These are phyloP conservation scores for Phoxinus phoxinus DNA, from an alignment of 2,113 vertebrate genomes.

Conservation along the genomic window DNA sequence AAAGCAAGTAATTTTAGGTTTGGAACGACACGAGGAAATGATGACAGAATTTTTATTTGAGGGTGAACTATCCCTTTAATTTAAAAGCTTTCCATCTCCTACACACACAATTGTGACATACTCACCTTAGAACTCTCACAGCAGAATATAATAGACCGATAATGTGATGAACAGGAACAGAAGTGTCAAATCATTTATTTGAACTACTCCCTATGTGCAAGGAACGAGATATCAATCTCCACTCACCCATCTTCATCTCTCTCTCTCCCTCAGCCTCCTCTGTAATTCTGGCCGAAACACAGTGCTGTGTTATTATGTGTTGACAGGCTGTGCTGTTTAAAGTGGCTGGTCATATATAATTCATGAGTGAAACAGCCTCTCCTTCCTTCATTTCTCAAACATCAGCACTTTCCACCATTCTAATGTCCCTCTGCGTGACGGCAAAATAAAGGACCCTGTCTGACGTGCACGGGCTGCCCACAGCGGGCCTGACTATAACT, in stretches of 20 bases:
- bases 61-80: neutral
- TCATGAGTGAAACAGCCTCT: slow-evolving; percentile 70
- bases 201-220: slow-evolving; percentile 27
- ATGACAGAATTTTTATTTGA: neutral
- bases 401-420: slow-evolving; percentile 75
- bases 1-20: neutral
- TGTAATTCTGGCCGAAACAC: slow-evolving; percentile 59
- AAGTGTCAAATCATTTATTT: slow-evolving; percentile 45
- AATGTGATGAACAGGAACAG: slow-evolving; percentile 27
- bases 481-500: slow-evolving; percentile 46
- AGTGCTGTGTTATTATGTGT: slow-evolving; percentile 69
- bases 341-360: slow-evolving; percentile 76
- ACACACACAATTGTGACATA: neutral
- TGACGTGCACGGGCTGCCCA: slow-evolving; percentile 51
- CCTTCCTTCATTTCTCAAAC: slow-evolving; percentile 70
- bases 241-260: slow-evolving; percentile 1
- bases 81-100: neutral
- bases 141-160: slow-evolving; percentile 22
- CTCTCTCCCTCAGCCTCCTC: slow-evolving; percentile 35
- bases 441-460: slow-evolving; percentile 56
- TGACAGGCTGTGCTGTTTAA: slow-evolving; percentile 73
- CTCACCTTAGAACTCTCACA: slow-evolving; percentile 5
- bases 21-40: neutral
- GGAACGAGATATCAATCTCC: slow-evolving; percentile 25
- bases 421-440: slow-evolving; percentile 65